Evolutionary conservation across 2,888 invertebrate species (phyloP).

Genomic region (Lochmaea capreae): DNA sequence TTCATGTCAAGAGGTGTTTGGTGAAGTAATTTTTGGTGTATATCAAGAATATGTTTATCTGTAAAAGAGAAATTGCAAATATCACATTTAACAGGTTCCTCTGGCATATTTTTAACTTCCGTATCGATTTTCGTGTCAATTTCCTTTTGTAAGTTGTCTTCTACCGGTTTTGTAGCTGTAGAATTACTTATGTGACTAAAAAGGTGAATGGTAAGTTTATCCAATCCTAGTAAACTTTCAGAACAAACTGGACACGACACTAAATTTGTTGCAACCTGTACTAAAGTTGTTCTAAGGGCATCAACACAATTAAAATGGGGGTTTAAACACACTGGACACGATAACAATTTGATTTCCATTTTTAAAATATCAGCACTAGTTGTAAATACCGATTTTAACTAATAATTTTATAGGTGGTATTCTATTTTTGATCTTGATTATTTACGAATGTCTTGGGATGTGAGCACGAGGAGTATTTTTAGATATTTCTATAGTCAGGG

Average conservation of each 20-base stretch:
- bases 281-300: conserved; percentile 76
- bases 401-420: neutral
- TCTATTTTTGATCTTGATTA: conserved; percentile 34
- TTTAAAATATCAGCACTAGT: conserved; percentile 9
- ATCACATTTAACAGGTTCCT: conserved; percentile 67
- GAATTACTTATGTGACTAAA: conserved; percentile 67
- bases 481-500: conserved; percentile 27
- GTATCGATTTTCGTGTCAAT: conserved; percentile 57
- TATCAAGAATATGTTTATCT: conserved; percentile 75
- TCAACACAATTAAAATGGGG: conserved; percentile 79
- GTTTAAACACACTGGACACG: conserved; percentile 83
- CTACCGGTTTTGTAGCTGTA: conserved; percentile 1
- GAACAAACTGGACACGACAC: conserved; percentile 83
- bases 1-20: conserved; percentile 60
- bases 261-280: conserved; percentile 80
- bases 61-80: conserved; percentile 80
- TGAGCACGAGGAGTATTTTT: conserved; percentile 34
- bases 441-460: conserved; percentile 32
- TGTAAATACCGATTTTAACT: conserved; percentile 8
- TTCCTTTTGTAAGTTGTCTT: conserved; percentile 42
- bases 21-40: conserved; percentile 82
- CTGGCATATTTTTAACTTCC: conserved; percentile 46
- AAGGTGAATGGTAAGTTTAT: conserved; percentile 86
- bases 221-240: conserved; percentile 79
- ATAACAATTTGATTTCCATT: conserved; percentile 65